Evolutionary conservation across 2,113 vertebrate genomes (phyloP).

Genomic region (Hippopotamus amphibius): DNA sequence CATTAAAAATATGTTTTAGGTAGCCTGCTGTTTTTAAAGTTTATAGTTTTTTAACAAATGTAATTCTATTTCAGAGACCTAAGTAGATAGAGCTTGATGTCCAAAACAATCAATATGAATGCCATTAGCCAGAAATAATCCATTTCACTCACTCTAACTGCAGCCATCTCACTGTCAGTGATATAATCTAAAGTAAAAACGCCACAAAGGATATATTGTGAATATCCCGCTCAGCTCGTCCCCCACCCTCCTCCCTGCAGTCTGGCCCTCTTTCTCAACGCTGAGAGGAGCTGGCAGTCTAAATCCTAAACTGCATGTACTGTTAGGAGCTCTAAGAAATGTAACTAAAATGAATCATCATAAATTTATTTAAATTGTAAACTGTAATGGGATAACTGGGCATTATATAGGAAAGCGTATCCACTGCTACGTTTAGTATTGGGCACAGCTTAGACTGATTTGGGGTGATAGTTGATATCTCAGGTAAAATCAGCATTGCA

Average conservation of each 20-base stretch:
- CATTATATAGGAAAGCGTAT: not conserved
- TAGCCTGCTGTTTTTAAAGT: not conserved
- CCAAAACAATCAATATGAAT: slow-evolving; percentile 30
- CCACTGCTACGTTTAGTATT: slow-evolving; percentile 18
- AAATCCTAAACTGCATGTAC: not conserved
- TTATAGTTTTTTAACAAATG: slow-evolving; percentile 34
- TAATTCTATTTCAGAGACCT: slow-evolving; percentile 83
- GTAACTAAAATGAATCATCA: slow-evolving; percentile 11
- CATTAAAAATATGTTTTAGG: not conserved
- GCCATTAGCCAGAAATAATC: slow-evolving; percentile 44
- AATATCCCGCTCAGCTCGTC: not conserved
- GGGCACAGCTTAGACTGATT: slow-evolving; percentile 66
- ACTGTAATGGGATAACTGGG: not conserved
- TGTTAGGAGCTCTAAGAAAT: slow-evolving; percentile 50
- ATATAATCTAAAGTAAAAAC: not conserved
- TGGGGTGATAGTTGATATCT: slow-evolving; percentile 66
- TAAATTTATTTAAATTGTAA: slow-evolving; percentile 50
- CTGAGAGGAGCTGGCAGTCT: not conserved
- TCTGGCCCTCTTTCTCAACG: not conserved
- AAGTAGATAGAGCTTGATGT: slow-evolving; percentile 62
- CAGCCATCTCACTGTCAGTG: not conserved
- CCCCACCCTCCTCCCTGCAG: too few species aligned
- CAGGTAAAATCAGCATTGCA: slow-evolving; percentile 72
- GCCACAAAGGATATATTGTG: not conserved
- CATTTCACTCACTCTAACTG: not conserved